Percentiles rank a stretch among this genome's conserved stretches.
Conservation (phyloP, 1,140 invertebrate species). For the Zaprionus taronus region DNA sequence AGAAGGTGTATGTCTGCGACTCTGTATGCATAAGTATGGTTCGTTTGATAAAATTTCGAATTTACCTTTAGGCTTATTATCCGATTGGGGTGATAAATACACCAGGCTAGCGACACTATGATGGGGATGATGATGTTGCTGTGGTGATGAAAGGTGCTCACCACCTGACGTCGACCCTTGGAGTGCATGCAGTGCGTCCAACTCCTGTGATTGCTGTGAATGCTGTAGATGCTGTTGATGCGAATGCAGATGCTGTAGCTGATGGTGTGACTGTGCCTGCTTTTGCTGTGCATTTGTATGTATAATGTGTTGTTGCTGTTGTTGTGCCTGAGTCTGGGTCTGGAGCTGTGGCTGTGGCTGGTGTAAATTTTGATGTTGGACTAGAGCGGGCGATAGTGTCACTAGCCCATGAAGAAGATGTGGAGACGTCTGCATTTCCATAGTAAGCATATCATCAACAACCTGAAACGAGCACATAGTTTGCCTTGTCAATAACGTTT, state of each 20-base stretch:
- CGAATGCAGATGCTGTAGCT: background rate
- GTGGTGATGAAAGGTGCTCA: slow-evolving; percentile 7
- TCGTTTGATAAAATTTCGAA: background rate
- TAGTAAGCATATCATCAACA: slow-evolving; percentile 69
- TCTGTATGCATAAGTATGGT: too few relatives aligned
- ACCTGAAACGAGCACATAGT: slow-evolving; percentile 41
- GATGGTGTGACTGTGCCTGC: slow-evolving; percentile 33
- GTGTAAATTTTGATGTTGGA: slow-evolving; percentile 59
- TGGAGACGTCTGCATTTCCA: slow-evolving; percentile 79
- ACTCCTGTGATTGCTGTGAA: slow-evolving; percentile 45
- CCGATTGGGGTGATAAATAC: slow-evolving; percentile 54
- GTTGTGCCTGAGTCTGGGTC: slow-evolving; percentile 27
- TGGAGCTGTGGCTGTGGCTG: slow-evolving; percentile 28
- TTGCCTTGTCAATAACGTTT: slow-evolving; percentile 23
- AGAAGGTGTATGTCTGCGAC: background rate
- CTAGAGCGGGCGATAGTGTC: slow-evolving; percentile 50
- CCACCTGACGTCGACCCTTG: slow-evolving; percentile 21
- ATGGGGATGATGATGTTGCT: slow-evolving; percentile 53
- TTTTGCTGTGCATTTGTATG: slow-evolving; percentile 10
- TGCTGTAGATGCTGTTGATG: slow-evolving; percentile 27
- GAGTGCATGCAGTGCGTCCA: slow-evolving; percentile 54
- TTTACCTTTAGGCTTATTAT: slow-evolving; percentile 75
- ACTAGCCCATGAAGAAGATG: slow-evolving; percentile 69
- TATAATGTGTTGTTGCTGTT: background rate
- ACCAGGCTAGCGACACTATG: slow-evolving; percentile 43